phyloP scores from a whole-genome alignment of 2,797 vertebrate species.

The Chiroxiphia lanceolata region DNA sequence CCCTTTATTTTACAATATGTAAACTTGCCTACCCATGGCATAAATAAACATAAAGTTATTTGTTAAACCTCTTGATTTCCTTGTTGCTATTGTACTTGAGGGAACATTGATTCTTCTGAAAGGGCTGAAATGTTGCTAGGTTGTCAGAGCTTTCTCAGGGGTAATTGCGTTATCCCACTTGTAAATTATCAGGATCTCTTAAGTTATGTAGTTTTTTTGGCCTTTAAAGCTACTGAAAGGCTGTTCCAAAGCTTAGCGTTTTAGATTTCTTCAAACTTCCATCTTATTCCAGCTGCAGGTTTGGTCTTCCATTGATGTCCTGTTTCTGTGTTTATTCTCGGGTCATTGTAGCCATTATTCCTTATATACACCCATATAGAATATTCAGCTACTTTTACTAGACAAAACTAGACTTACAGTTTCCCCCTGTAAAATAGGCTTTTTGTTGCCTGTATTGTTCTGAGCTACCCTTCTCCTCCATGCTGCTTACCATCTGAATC shows the following conservation, averaged over 20 bases:
- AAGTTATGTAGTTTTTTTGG: neutral
- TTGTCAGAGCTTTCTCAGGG: neutral
- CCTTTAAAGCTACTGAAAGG: neutral
- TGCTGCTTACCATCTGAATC: neutral
- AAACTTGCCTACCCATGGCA: neutral
- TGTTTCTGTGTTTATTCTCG: neutral
- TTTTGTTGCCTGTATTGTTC: neutral
- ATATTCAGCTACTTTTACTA: neutral
- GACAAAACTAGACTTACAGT: neutral
- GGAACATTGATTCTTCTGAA: neutral
- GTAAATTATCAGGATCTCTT: neutral
- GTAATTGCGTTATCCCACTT: neutral
- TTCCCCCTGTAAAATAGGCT: neutral
- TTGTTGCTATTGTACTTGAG: neutral
- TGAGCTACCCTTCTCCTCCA: neutral
- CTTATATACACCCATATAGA: neutral
- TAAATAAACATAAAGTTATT: neutral
- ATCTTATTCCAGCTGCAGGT: neutral
- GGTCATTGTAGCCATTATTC: neutral
- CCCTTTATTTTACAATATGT: neutral
- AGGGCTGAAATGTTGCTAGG: neutral
- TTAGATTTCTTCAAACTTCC: neutral
- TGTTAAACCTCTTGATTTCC: slow-evolving; percentile 4
- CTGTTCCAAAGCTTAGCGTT: neutral
- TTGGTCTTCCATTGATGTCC: neutral